These are phyloP conservation scores for Meloidogyne floridensis DNA, from an alignment of 1,140 invertebrate species.

Conservation along the genomic window DNA sequence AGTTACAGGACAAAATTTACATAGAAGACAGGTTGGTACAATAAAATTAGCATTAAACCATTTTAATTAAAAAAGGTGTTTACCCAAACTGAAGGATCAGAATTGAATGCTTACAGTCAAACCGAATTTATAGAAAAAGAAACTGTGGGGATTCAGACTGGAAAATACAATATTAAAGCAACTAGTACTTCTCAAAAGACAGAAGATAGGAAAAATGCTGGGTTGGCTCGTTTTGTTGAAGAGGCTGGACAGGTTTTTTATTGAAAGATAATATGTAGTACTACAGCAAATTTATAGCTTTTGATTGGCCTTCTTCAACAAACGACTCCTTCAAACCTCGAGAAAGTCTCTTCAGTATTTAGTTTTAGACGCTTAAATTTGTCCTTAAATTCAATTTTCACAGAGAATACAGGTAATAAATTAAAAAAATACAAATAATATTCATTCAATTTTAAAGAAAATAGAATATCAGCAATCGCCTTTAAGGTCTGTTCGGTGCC, in stretches of 20 bases:
- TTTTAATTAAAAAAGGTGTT: not conserved
- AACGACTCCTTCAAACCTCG: not conserved
- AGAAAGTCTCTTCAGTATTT: not conserved
- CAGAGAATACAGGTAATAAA: not conserved
- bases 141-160: not conserved
- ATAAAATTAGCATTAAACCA: not conserved
- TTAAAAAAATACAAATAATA: not conserved
- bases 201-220: not conserved
- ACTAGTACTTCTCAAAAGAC: not conserved
- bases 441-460: not conserved
- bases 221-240: not conserved
- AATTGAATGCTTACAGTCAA: not conserved
- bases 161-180: not conserved
- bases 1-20: not conserved
- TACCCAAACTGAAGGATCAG: not conserved
- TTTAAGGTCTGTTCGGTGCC: not conserved
- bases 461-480: not conserved
- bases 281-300: not conserved
- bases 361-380: not conserved
- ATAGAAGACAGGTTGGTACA: not conserved
- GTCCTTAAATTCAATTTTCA: not conserved
- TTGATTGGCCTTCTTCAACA: not conserved
- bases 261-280: not conserved
- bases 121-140: not conserved
- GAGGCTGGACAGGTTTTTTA: not conserved